phyloP scores from a whole-genome alignment of 2,888 invertebrate genomes.

The Margaritifera margaritifera region DNA sequence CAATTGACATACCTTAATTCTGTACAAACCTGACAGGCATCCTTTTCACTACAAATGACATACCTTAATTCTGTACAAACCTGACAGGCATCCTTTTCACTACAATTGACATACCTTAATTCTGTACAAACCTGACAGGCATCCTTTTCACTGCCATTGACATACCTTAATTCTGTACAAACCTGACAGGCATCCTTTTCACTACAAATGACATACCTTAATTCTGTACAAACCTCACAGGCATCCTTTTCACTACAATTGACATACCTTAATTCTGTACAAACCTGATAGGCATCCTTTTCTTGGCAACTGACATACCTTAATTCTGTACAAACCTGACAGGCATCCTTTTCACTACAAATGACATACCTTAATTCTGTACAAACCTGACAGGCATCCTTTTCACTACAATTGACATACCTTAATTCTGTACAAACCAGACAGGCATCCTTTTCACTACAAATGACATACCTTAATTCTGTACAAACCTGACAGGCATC shows the following conservation, averaged over 20 bases:
- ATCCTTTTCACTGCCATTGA: neutral
- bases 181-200: neutral
- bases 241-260: neutral
- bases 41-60: slow-evolving; percentile 15
- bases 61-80: slow-evolving; percentile 49
- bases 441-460: neutral
- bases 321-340: neutral
- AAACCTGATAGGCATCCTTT: neutral
- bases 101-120: slow-evolving; percentile 53
- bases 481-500: neutral
- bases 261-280: slow-evolving; percentile 54
- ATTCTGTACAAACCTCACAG: neutral
- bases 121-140: neutral
- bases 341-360: neutral
- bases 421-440: slow-evolving; percentile 23
- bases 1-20: slow-evolving; percentile 54
- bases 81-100: neutral
- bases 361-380: slow-evolving; percentile 54
- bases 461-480: slow-evolving; percentile 54
- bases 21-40: neutral
- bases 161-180: slow-evolving; percentile 53
- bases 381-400: neutral
- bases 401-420: slow-evolving; percentile 44
- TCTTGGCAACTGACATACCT: slow-evolving; percentile 50
- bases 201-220: slow-evolving; percentile 53